phyloP scores from a whole-genome alignment of 2,888 invertebrate species.

The Pandemis corylana region DNA sequence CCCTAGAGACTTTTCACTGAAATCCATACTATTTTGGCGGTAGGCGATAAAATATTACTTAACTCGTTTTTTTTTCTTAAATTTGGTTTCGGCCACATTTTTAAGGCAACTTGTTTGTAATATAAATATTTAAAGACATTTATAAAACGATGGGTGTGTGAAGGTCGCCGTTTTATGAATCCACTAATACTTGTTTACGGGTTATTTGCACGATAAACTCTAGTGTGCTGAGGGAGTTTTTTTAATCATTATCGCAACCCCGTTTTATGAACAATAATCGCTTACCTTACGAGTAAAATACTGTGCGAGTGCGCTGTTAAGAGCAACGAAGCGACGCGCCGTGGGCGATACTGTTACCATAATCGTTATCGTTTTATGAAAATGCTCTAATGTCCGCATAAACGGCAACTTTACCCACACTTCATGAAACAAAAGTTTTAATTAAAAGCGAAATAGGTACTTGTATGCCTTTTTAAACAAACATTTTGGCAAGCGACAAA shows the following conservation, averaged over 20 bases:
- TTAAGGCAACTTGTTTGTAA: too few species aligned
- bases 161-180: too few species aligned
- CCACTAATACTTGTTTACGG: too few species aligned
- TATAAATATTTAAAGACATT: too few species aligned
- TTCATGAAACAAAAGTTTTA: conserved; percentile 2
- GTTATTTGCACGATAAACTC: not conserved
- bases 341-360: conserved; percentile 25
- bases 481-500: not conserved
- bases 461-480: not conserved
- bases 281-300: conserved; percentile 25
- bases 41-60: too few species aligned
- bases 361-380: conserved; percentile 28
- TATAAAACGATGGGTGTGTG: too few species aligned
- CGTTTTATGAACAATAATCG: conserved; percentile 23
- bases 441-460: not conserved
- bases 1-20: too few species aligned
- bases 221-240: not conserved
- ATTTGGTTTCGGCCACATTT: too few species aligned
- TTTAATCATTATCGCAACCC: conserved; percentile 11
- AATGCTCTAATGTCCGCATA: conserved; percentile 19
- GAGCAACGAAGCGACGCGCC: conserved; percentile 18
- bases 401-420: conserved; percentile 22
- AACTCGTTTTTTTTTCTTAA: too few species aligned
- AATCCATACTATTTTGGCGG: too few species aligned
- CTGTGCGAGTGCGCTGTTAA: conserved; percentile 16